A percentile compares a stretch with the other conserved stretches of the same genome.
Evolutionary conservation across 2,888 invertebrate genomes (phyloP).

Genomic region (Eutolmus rufibarbis): DNA sequence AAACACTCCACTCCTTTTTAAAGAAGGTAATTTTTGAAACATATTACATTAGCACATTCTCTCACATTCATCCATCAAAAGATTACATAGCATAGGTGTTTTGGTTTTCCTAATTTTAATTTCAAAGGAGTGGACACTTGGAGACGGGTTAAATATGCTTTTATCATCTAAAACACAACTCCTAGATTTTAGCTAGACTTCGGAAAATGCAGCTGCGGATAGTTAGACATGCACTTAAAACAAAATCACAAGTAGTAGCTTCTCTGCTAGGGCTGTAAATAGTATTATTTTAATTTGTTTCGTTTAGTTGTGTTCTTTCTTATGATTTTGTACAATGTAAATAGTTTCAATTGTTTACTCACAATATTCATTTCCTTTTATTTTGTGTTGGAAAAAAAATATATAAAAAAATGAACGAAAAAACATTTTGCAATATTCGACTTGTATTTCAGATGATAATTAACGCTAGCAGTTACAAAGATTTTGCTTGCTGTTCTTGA

Average conservation of each 20-base stretch:
- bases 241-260: conserved; percentile 33
- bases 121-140: conserved; percentile 9
- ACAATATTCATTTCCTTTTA: neutral
- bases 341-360: conserved; percentile 21
- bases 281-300: neutral
- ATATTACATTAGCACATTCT: neutral
- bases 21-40: neutral
- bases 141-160: conserved; percentile 40
- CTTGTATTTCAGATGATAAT: neutral
- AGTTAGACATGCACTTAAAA: conserved; percentile 22
- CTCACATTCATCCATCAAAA: neutral
- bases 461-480: neutral
- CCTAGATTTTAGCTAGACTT: neutral
- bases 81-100: neutral
- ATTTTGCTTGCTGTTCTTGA: neutral
- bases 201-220: conserved; percentile 8
- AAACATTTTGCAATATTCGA: conserved; percentile 19
- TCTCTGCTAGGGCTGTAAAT: conserved; percentile 35
- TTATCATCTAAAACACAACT: conserved; percentile 11
- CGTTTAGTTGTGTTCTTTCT: neutral
- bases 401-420: conserved; percentile 21
- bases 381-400: neutral
- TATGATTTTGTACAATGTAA: conserved; percentile 6
- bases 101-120: neutral
- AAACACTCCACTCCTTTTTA: neutral